Conservation (phyloP, 2,113 vertebrate species). For the Cynoglossus semilaevis region DNA sequence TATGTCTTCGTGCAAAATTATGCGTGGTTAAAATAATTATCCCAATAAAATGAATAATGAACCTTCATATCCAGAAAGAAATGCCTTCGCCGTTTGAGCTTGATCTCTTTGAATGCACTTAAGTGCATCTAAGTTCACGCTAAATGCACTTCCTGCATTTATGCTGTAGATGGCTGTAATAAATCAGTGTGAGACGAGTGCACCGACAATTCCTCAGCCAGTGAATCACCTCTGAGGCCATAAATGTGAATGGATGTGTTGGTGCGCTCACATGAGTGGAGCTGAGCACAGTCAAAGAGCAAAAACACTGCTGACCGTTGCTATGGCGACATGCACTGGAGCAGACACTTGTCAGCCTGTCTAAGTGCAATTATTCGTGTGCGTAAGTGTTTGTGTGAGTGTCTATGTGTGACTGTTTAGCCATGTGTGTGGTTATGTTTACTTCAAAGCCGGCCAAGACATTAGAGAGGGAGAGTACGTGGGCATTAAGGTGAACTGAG, state of each 20-base stretch:
- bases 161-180: conserved; percentile 39
- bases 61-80: too few species aligned
- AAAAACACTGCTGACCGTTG: conserved; percentile 49
- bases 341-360: conserved; percentile 49
- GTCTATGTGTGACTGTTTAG: conserved; percentile 13
- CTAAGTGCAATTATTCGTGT: conserved; percentile 26
- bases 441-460: conserved; percentile 18
- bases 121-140: too few species aligned
- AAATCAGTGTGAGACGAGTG: not conserved
- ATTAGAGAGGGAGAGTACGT: not conserved
- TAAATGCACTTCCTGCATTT: conserved; percentile 3
- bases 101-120: too few species aligned
- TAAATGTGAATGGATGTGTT: conserved; percentile 1
- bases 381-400: not conserved
- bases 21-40: too few species aligned
- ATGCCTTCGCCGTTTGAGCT: too few species aligned
- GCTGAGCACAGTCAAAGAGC: conserved; percentile 44
- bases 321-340: conserved; percentile 56
- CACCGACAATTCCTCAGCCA: not conserved
- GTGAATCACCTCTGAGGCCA: not conserved
- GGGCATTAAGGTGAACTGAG: not conserved
- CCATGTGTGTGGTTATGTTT: conserved; percentile 8
- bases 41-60: too few species aligned
- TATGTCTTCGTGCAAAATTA: too few species aligned
- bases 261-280: not conserved